phyloP scores from a whole-genome alignment of 37 sponge, comb jelly and placozoan genomes.

The Cladorhizidae sp. region DNA sequence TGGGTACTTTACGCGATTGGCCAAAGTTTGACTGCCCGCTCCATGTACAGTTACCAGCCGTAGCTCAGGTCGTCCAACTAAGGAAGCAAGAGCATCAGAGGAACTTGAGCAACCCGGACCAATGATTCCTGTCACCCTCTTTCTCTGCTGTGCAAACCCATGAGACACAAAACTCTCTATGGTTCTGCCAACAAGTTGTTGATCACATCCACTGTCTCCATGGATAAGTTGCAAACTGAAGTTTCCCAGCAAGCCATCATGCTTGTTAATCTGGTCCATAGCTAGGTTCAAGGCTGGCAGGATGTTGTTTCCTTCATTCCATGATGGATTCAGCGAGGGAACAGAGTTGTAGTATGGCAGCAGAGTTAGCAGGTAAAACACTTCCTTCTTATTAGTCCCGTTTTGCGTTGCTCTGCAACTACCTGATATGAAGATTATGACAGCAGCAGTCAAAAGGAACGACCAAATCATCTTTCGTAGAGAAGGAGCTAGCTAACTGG shows the following conservation, averaged over 20 bases:
- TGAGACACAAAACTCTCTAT: background rate
- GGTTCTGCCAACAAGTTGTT: background rate
- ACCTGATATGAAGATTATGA: too few relatives aligned
- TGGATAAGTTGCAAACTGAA: slow-evolving; percentile 23
- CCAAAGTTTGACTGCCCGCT: slow-evolving; percentile 10
- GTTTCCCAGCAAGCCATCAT: background rate
- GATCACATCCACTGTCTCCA: slow-evolving; percentile 27
- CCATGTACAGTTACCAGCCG: slow-evolving; percentile 18
- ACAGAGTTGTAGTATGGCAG: background rate
- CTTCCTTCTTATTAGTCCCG: background rate
- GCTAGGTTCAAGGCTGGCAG: background rate
- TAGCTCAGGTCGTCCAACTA: background rate
- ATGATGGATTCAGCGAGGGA: slow-evolving; percentile 2
- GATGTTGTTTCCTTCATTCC: background rate
- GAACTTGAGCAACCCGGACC: slow-evolving; percentile 45
- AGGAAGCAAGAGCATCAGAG: background rate
- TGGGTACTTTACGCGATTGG: background rate
- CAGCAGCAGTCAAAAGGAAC: too few relatives aligned
- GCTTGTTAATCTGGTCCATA: slow-evolving; percentile 1
- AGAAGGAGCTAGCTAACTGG: too few relatives aligned
- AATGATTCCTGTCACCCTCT: slow-evolving; percentile 10
- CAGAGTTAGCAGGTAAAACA: background rate
- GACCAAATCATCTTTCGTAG: too few relatives aligned
- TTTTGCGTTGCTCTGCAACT: too few relatives aligned
- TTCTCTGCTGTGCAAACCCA: background rate